Conservation (phyloP, 2,888 invertebrate species). For the Drosophila subquinaria region DNA sequence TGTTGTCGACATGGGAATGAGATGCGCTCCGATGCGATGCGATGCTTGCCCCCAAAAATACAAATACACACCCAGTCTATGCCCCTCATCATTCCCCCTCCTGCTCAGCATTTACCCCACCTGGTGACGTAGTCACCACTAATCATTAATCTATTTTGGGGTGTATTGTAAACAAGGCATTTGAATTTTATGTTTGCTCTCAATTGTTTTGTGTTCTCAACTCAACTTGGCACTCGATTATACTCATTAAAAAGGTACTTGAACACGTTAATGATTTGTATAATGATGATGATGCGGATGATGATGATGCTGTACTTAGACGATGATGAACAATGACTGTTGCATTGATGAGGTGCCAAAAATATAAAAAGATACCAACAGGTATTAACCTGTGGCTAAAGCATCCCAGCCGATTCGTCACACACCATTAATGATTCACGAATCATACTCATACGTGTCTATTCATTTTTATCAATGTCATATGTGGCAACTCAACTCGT, state of each 20-base stretch:
- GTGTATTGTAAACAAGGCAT: slow-evolving; percentile 65
- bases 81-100: not conserved
- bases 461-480: slow-evolving; percentile 49
- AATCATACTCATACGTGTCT: slow-evolving; percentile 13
- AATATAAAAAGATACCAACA: slow-evolving; percentile 33
- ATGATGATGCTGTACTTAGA: slow-evolving; percentile 51
- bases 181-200: slow-evolving; percentile 61
- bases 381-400: slow-evolving; percentile 45
- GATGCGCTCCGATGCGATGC: slow-evolving; percentile 56
- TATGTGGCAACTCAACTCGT: slow-evolving; percentile 33
- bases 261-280: not conserved
- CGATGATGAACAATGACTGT: slow-evolving; percentile 47
- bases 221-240: slow-evolving; percentile 28
- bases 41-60: slow-evolving; percentile 47
- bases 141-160: slow-evolving; percentile 78
- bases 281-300: slow-evolving; percentile 1
- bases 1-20: slow-evolving; percentile 71
- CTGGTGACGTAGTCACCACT: slow-evolving; percentile 77
- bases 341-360: slow-evolving; percentile 64
- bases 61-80: slow-evolving; percentile 43
- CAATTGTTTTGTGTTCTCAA: slow-evolving; percentile 49
- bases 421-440: slow-evolving; percentile 60
- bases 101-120: slow-evolving; percentile 55
- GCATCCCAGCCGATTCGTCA: slow-evolving; percentile 62
- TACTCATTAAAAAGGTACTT: slow-evolving; percentile 27